Evolutionary conservation across 2,797 vertebrate species (phyloP), one percentile per base, ranked within the genome.

Genomic region (Acrocephalus scirpaceus): DNA sequence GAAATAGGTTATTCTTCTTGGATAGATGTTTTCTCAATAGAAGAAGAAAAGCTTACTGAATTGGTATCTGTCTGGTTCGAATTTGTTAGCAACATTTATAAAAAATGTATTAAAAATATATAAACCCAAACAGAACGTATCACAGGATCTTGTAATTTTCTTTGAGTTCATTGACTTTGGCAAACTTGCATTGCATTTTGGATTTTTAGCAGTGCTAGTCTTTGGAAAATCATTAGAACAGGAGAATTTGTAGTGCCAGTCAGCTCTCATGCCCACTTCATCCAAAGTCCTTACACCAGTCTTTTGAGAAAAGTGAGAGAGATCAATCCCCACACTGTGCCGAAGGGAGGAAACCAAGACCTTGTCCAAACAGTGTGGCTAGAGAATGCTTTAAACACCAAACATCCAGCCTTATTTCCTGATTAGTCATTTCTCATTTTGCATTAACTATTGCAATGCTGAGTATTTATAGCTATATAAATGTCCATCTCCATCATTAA

Each of bases 1-100:
- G 69, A 96, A 88, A 58, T 51, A 95, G 57, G 50, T 78, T 65
- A 94, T 93, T 62, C 38, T 66, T 97, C 72, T 94, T 93, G 61
- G 70, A 94, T 92, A 53, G 62, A 62, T 42, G 10, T 53, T 26
- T 92, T 72, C 47, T 70, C 20, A 4, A 73, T 51, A 83, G 51
- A 67, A 77, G 53, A 50, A 93, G 32, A 86, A 65, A 76, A 71
- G 23, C 30, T 18, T 83, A 23, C 53, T 84, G 34, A 77, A 38
- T 77, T 64, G 42, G 22, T 72, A 27, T 66, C 48, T 96, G 65
- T 44, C 34, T 88, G 29, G 12, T 92, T 88, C 65, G 74, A 94
- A 84, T 38, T 87, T 56, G 25, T 71, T 95, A 90, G 23, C 22
- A 87, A 80, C 7, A 29, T 54, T 83, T 54, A 1, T 38, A 30